Conservation (phyloP, 2,113 vertebrate species). For the Ceyx cyanopectus region DNA sequence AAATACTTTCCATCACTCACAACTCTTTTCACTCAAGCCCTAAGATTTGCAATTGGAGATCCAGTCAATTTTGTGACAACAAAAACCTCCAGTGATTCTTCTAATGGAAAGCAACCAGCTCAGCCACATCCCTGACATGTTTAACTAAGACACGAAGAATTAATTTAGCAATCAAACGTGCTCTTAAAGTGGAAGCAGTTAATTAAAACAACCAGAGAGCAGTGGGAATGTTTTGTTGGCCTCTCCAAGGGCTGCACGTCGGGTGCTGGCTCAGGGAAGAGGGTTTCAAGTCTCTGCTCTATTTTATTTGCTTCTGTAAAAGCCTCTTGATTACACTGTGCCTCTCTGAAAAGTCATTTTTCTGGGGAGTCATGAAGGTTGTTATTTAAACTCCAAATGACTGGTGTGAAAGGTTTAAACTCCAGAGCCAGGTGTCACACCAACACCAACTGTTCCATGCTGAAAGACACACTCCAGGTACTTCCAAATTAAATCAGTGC, state of each 20-base stretch:
- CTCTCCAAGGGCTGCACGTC: rapidly evolving
- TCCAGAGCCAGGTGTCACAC: neutral
- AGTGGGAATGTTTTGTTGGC: neutral
- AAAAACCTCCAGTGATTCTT: neutral
- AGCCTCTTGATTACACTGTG: neutral
- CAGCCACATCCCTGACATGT: neutral
- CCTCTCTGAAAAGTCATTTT: neutral
- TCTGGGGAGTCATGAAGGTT: neutral
- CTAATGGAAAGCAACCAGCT: neutral
- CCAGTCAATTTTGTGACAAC: neutral
- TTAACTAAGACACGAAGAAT: neutral
- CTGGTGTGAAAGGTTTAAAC: neutral
- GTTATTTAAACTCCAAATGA: neutral
- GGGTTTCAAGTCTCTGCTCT: neutral
- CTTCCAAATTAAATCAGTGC: neutral
- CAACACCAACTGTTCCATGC: neutral
- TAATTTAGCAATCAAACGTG: neutral
- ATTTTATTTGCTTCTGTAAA: neutral
- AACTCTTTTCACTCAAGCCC: neutral
- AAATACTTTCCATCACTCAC: neutral
- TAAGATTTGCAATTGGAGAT: neutral
- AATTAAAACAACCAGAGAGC: neutral
- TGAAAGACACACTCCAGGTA: neutral
- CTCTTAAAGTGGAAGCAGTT: neutral
- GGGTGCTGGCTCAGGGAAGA: neutral